Evolutionary conservation across 2,797 vertebrate genomes (phyloP), one percentile per base, ranked within the genome.

Genomic region (Cynodonichthys magdalenae): DNA sequence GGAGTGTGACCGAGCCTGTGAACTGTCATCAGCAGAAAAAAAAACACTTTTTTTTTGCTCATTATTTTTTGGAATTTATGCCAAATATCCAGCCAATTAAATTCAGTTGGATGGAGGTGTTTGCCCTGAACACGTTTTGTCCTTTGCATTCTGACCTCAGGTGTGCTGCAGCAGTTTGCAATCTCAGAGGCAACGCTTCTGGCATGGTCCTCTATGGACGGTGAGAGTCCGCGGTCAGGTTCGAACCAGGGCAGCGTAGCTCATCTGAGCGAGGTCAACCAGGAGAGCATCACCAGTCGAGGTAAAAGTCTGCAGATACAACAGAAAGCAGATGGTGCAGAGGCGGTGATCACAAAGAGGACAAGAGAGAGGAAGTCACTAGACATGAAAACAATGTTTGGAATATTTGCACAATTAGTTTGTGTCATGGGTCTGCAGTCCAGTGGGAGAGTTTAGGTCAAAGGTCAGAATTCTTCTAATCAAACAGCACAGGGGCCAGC

Each of bases 151-250:
- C 44, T 75, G 50, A 74, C 78, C 66, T 48, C 82, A 94, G 97
- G 98, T 17, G 94, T 98, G 77, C 95, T 99, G 93, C 94, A 99
- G 79, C 98, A 99, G 75, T 99, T 99, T 85, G 98, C 98, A 0
- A 97, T 99, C 86, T 99, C 98, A 0, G 93, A 99, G 86, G 98
- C 98, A 2, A 99, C 98, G 0, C 95, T 99, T 39, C 72, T 98
- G 91, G 97, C 98, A 52, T 99, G 98, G 98, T 94, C 95, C 18
- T 99, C 97, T 54, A 97, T 99, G 95, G 98, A 99, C 48, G 98
- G 96, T 9, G 98, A 99, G 80, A 97, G 97, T 69, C 90, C 96
- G 62, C 95, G 95, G 63, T 96, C 96, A 11, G 96, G 95, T 44
- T 99, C 96, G 3, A 95, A 96, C 84, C 96, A 98, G 88, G 97